phyloP scores from a whole-genome alignment of 1,140 invertebrate species.

The Zaprionus africanus region DNA sequence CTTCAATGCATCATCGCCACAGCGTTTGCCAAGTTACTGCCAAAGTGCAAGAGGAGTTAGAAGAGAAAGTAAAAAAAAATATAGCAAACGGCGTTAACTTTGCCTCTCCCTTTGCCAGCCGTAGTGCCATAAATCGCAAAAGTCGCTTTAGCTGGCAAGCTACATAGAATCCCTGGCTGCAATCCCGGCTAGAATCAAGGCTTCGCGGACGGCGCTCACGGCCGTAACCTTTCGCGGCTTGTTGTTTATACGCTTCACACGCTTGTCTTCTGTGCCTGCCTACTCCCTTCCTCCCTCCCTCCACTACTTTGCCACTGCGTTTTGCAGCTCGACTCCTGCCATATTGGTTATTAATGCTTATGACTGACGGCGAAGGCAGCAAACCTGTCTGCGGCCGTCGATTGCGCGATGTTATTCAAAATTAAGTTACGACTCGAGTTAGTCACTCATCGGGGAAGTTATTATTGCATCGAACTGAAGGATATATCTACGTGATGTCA shows the following conservation, averaged over 20 bases:
- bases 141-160: slow-evolving; percentile 25
- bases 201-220: background rate
- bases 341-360: slow-evolving; percentile 82
- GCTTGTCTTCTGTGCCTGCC: slow-evolving; percentile 57
- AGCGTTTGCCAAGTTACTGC: slow-evolving; percentile 48
- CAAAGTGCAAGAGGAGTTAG: slow-evolving; percentile 44
- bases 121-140: slow-evolving; percentile 71
- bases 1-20: slow-evolving; percentile 79
- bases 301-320: slow-evolving; percentile 8
- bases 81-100: slow-evolving; percentile 45
- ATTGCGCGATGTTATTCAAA: slow-evolving; percentile 71
- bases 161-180: slow-evolving; percentile 40
- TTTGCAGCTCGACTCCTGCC: slow-evolving; percentile 10
- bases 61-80: background rate
- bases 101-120: slow-evolving; percentile 40
- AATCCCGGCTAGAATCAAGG: slow-evolving; percentile 4
- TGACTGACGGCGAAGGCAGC: slow-evolving; percentile 29
- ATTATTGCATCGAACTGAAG: background rate
- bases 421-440: slow-evolving; percentile 61
- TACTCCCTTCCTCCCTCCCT: background rate
- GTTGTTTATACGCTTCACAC: slow-evolving; percentile 81
- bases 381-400: slow-evolving; percentile 49
- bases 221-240: slow-evolving; percentile 59
- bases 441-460: slow-evolving; percentile 42
- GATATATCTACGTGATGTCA: too few relatives aligned